Percentiles rank a stretch among this genome's conserved stretches.
Evolutionary conservation across 2,888 invertebrate genomes (phyloP).

Genomic region (Melanchra persicariae): DNA sequence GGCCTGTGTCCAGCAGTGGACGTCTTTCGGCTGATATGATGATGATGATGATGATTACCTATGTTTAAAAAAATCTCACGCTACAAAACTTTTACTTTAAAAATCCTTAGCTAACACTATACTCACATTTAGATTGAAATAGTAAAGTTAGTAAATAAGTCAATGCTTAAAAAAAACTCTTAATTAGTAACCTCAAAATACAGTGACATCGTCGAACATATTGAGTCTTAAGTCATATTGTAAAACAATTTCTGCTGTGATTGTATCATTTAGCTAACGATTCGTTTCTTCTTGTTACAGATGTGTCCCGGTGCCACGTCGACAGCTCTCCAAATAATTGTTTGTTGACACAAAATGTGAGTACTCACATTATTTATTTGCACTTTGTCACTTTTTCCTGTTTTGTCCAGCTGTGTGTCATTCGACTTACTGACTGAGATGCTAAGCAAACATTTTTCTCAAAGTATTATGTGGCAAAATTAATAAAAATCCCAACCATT

Average conservation of each 20-base stretch:
- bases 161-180: neutral
- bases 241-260: neutral
- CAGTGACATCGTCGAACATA: no score
- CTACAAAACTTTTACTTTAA: no score
- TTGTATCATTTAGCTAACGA: neutral
- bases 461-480: neutral
- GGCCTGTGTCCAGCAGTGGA: no score
- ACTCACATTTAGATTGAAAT: no score
- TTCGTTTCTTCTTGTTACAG: conserved; percentile 56
- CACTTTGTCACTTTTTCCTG: neutral
- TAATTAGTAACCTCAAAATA: no score
- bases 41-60: no score
- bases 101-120: no score
- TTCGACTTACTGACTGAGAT: neutral
- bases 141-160: neutral
- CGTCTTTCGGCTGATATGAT: no score
- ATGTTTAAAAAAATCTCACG: no score
- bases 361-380: conserved; percentile 14
- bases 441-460: neutral
- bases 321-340: conserved; percentile 44
- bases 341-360: conserved; percentile 65
- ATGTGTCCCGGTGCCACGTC: conserved; percentile 15
- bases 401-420: neutral
- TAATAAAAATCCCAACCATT: neutral
- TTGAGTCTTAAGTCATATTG: neutral